A percentile compares a stretch with the other conserved stretches of the same genome.
Conservation (phyloP, 92 coral and sea anemone genomes). For the Actinernus sp. region DNA sequence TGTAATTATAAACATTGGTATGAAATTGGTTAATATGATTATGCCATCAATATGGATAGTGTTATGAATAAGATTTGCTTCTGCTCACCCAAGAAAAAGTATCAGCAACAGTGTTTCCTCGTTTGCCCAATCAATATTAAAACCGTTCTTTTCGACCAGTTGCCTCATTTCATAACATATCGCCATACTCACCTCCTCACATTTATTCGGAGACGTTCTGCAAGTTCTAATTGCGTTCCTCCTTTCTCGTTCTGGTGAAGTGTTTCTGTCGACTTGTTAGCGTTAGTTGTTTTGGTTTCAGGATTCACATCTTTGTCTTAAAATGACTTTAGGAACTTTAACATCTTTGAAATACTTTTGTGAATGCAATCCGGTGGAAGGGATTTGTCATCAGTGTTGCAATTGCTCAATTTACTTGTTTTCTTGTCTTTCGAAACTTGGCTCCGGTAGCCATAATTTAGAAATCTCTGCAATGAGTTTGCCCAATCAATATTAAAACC, state of each 20-base stretch:
- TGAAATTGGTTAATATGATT: no score
- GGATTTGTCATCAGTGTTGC: no score
- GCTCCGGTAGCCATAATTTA: background rate
- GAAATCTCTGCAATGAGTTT: no score
- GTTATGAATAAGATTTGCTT: no score
- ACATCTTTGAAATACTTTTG: background rate
- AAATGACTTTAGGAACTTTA: background rate
- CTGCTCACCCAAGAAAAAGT: no score
- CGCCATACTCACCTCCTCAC: constrained; percentile 41
- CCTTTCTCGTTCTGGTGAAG: background rate
- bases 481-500: background rate
- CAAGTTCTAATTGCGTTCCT: background rate
- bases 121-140: no score
- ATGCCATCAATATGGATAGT: no score
- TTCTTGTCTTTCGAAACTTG: background rate
- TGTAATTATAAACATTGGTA: no score
- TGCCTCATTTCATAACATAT: constrained; percentile 18
- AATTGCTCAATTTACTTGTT: no score
- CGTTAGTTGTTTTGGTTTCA: constrained; percentile 3
- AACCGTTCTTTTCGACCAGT: constrained; percentile 46
- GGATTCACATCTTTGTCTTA: background rate
- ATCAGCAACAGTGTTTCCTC: no score
- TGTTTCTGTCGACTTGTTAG: constrained; percentile 11
- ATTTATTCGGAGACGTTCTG: constrained; percentile 6
- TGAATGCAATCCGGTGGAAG: no score